A percentile compares a stretch with the other conserved stretches of the same genome.
Evolutionary conservation across 2,113 vertebrate genomes (phyloP).

Genomic region (Zosterops lateralis): DNA sequence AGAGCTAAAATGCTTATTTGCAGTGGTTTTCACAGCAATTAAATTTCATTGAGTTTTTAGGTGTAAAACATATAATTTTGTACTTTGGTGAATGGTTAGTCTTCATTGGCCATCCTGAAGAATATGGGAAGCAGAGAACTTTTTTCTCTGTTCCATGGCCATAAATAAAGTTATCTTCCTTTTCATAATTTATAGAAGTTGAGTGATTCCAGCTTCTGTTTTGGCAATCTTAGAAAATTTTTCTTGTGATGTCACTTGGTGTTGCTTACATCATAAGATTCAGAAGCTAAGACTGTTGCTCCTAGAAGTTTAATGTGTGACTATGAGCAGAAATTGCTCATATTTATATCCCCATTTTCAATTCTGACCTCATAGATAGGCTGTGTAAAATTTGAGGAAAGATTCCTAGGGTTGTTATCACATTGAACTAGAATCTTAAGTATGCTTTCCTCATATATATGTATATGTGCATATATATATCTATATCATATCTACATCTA

Average conservation of each 20-base stretch:
- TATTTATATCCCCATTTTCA: background rate
- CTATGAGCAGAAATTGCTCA: accelerated
- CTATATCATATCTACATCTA: too few species aligned
- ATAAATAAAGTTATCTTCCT: background rate
- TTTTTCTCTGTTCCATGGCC: background rate
- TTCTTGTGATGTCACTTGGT: background rate
- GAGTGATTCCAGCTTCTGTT: background rate
- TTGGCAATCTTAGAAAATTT: background rate
- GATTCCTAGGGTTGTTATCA: background rate
- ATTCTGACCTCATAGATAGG: background rate
- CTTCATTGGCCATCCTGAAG: background rate
- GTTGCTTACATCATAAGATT: background rate
- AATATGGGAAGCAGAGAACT: background rate
- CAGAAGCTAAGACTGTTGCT: background rate
- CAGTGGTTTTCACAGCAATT: background rate
- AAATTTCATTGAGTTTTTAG: background rate
- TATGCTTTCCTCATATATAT: background rate
- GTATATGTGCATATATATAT: too few species aligned
- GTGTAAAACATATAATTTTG: background rate
- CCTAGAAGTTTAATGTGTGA: background rate
- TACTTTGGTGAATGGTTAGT: background rate
- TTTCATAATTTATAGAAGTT: background rate
- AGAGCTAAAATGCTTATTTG: background rate
- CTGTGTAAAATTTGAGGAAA: background rate
- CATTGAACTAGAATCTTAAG: background rate